phyloP scores from a whole-genome alignment of 2,888 invertebrate species.

The Philopedon plagiatum region DNA sequence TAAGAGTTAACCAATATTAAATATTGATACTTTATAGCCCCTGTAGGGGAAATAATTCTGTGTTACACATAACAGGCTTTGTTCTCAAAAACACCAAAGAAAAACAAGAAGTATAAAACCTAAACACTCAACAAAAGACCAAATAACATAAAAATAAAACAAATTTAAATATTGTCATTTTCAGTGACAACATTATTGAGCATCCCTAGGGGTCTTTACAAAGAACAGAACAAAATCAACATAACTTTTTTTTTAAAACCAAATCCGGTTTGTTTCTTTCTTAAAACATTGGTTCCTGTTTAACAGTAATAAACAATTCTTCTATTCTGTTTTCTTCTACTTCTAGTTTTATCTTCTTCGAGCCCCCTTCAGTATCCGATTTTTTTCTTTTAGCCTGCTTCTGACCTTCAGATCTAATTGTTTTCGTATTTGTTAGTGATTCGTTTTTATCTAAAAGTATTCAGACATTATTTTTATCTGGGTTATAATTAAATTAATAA shows the following conservation, averaged over 20 bases:
- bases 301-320: constrained; percentile 6
- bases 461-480: neutral
- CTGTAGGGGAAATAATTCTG: too few relatives aligned
- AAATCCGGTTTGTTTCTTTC: neutral
- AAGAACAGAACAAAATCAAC: neutral
- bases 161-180: too few relatives aligned
- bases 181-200: too few relatives aligned
- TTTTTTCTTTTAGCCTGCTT: constrained; percentile 21
- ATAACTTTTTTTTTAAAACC: neutral
- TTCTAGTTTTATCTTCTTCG: constrained; percentile 10
- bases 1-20: too few relatives aligned
- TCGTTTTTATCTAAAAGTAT: neutral
- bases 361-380: neutral
- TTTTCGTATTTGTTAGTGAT: neutral
- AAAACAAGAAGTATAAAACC: too few relatives aligned
- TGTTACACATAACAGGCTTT: too few relatives aligned
- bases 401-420: constrained; percentile 6
- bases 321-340: neutral
- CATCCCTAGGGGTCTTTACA: neutral
- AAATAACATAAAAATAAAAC: too few relatives aligned
- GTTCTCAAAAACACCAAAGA: too few relatives aligned
- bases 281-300: constrained; percentile 13
- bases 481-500: too few relatives aligned
- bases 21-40: too few relatives aligned
- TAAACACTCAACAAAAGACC: too few relatives aligned